A percentile compares a stretch with the other conserved stretches of the same genome.
These are phyloP conservation scores for Calliphora vomitoria DNA, from an alignment of 2,888 invertebrate genomes.

Conservation along the genomic window DNA sequence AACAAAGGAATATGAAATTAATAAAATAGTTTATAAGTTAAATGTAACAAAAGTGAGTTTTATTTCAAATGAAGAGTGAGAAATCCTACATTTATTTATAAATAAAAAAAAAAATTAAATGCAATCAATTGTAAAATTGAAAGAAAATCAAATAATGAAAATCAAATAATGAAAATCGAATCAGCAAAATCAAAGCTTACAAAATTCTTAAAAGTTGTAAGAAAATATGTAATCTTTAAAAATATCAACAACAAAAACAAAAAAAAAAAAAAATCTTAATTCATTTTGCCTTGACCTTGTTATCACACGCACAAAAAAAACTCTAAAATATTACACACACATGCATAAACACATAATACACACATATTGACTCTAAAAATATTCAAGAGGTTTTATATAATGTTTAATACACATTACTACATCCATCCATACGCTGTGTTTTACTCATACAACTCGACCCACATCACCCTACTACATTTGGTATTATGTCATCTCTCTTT, in stretches of 20 bases:
- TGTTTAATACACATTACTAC: background rate
- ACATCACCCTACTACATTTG: background rate
- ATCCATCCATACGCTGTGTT: background rate
- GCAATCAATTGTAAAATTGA: slow-evolving; percentile 39
- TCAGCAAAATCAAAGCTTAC: background rate
- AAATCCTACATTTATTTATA: background rate
- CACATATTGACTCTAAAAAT: slow-evolving; percentile 21
- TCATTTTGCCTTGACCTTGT: slow-evolving; percentile 59
- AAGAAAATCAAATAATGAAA: slow-evolving; percentile 18
- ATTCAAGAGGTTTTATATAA: slow-evolving; percentile 30
- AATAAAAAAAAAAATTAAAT: background rate
- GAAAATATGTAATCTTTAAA: slow-evolving; percentile 17
- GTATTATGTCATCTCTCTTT: slow-evolving; percentile 27
- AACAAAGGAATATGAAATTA: too few relatives aligned
- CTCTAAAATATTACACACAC: slow-evolving; percentile 11
- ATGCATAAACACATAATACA: background rate
- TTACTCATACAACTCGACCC: background rate
- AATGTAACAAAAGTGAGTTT: too few relatives aligned
- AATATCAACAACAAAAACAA: slow-evolving; percentile 16
- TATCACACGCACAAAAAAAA: slow-evolving; percentile 35
- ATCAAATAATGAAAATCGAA: background rate
- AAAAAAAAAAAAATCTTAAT: slow-evolving; percentile 28
- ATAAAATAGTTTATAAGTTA: too few relatives aligned
- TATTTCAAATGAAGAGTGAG: too few relatives aligned
- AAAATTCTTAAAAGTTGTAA: slow-evolving; percentile 36